A percentile compares a stretch with the other conserved stretches of the same genome.
Evolutionary conservation across 2,888 invertebrate genomes (phyloP).

Genomic region (Geotrupes spiniger): DNA sequence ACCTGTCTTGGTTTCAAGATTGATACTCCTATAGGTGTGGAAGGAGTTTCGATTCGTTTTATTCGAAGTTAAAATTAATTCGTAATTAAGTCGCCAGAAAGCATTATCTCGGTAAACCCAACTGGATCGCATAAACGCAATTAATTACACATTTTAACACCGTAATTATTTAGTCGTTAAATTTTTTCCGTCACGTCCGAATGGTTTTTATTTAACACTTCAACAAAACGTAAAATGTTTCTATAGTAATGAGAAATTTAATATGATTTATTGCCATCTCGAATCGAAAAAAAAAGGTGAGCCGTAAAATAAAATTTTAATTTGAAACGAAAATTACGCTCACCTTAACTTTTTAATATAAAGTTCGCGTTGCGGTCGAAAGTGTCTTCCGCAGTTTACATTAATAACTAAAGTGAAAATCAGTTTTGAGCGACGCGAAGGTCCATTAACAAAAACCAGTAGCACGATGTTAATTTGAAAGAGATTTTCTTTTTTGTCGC

Average conservation of each 20-base stretch:
- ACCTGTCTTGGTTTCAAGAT: too few relatives aligned
- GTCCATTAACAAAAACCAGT: constrained; percentile 46
- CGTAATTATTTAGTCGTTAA: too few relatives aligned
- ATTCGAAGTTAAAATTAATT: too few relatives aligned
- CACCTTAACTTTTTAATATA: constrained; percentile 27
- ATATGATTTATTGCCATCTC: constrained; percentile 11
- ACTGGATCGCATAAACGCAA: too few relatives aligned
- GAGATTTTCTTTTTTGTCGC: constrained; percentile 39
- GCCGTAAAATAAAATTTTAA: constrained; percentile 22
- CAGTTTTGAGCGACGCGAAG: constrained; percentile 37
- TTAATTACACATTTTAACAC: too few relatives aligned
- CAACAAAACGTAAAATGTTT: constrained; percentile 7
- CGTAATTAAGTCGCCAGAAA: too few relatives aligned
- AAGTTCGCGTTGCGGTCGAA: constrained; percentile 17
- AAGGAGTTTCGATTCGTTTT: too few relatives aligned
- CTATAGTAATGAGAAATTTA: constrained; percentile 10
- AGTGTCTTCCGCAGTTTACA: constrained; percentile 28
- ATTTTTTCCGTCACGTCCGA: constrained; percentile 2
- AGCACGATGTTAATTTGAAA: constrained; percentile 46
- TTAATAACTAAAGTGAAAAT: constrained; percentile 39
- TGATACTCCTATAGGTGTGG: too few relatives aligned
- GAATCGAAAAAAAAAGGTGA: constrained; percentile 8
- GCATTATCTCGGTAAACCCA: too few relatives aligned
- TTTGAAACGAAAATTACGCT: constrained; percentile 25
- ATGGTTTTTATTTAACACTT: constrained; percentile 10